Evolutionary conservation across 2,888 invertebrate species (phyloP).

Genomic region (Agelastica alni): DNA sequence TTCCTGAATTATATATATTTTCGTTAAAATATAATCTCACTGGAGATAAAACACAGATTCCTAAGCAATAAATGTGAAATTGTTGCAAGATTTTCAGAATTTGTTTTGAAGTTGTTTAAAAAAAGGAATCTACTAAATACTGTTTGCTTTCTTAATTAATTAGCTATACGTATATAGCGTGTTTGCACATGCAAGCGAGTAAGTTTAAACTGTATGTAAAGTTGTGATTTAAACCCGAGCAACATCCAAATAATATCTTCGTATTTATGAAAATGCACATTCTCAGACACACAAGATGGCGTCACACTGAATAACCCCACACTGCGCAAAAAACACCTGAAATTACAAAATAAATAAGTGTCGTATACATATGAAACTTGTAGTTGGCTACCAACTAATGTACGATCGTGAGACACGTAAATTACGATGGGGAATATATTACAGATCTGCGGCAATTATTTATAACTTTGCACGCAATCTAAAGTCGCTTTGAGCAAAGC

Average conservation of each 20-base stretch:
- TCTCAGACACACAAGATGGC: slow-evolving; percentile 23
- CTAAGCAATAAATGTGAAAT: no score
- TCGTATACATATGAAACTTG: slow-evolving; percentile 48
- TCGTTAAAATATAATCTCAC: no score
- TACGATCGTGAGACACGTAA: slow-evolving; percentile 51
- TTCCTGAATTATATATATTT: no score
- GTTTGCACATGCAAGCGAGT: no score
- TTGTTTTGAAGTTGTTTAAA: no score
- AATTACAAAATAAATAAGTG: slow-evolving; percentile 47
- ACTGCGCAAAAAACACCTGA: slow-evolving; percentile 42
- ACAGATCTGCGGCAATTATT: slow-evolving; percentile 48
- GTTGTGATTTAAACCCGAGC: neutral
- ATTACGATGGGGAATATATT: slow-evolving; percentile 52
- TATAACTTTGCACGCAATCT: slow-evolving; percentile 52
- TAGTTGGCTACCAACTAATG: slow-evolving; percentile 54
- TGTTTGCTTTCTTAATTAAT: neutral
- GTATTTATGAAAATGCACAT: slow-evolving; percentile 24
- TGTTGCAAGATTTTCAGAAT: no score
- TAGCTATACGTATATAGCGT: neutral
- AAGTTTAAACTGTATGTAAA: neutral
- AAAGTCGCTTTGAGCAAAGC: slow-evolving; percentile 35
- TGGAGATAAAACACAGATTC: no score
- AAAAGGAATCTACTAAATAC: neutral
- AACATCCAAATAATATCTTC: slow-evolving; percentile 14
- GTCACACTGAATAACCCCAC: slow-evolving; percentile 40